Base-by-base conservation (phyloP, 2,113 vertebrate genomes). In the Hemicordylus capensis region DNA sequence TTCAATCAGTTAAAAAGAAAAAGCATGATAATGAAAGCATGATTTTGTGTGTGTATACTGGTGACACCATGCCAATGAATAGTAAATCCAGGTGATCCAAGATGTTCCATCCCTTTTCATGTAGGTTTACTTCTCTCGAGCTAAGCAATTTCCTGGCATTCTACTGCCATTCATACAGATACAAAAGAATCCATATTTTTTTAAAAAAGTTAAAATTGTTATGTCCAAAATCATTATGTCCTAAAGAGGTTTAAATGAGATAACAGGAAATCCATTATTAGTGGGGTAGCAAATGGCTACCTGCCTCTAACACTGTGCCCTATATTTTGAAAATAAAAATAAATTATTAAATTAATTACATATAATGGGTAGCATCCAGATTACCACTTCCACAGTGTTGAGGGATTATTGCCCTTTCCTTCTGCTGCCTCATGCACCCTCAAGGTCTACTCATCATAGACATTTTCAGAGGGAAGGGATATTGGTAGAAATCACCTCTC, bases 101-200 rank as follows among this genome's bases (percentile, higher is more conserved):
- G 75, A 90, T 88, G 69, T 87, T 91, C 92, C 54, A 89, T 91
- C 86, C 91, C 91, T 95, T 95, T 95, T 87, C 85, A 88, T 0
- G 81, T 51, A 48, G 31, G 84, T n/a, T 54, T n/a, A 64, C 72
- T 54, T 89, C 72, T 39, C 76, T 7, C 2, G 78, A 44, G 39
- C 69, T 64, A 24, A 12, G 31, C 3, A 83, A 83, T 84, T 84
- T 70, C 19, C 88, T 56, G 12, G n/a, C 14, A 77, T 77, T 67
- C 37, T 66, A 48, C 15, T 31, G 31, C 19, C 19, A 37, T 69
- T n/a, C 19, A 75, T 28, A 80, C 2, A 64, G 19, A 59, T 64
- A 24, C 8, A 76, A 80, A 51, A 56, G 6, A 51, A 31, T 7
- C 34, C 5, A 1, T 0, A 0, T 46, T 80, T 67, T 75, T 70